Percentiles rank a stretch among this genome's conserved stretches.
These are phyloP conservation scores for Amaurobius ferox DNA, from an alignment of 2,888 invertebrate genomes.

Conservation along the genomic window DNA sequence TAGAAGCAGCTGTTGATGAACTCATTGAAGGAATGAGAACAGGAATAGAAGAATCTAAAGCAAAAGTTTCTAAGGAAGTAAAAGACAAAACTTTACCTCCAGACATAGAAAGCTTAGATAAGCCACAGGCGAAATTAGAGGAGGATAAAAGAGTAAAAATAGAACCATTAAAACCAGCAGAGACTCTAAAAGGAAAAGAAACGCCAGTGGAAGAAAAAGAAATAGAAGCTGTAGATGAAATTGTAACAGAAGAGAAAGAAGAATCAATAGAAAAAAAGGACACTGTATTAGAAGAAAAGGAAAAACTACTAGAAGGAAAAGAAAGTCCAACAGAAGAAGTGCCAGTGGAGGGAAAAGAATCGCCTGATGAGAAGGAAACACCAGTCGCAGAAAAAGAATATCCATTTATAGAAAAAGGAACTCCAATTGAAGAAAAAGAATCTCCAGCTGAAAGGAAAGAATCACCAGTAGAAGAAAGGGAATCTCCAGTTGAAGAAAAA, in stretches of 20 bases:
- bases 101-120: slow-evolving; percentile 8
- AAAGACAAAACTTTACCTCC: slow-evolving; percentile 7
- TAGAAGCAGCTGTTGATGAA: slow-evolving; percentile 66
- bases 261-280: background rate
- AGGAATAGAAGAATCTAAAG: slow-evolving; percentile 47
- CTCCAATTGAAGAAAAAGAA: background rate
- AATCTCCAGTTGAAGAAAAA: background rate
- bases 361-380: background rate
- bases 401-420: background rate
- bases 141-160: too few species aligned
- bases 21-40: slow-evolving; percentile 63
- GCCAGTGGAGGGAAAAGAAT: background rate
- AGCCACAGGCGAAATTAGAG: background rate
- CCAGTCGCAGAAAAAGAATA: background rate
- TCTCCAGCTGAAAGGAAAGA: too few species aligned
- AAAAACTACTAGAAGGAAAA: background rate
- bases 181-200: background rate
- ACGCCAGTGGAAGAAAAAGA: background rate
- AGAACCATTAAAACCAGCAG: background rate
- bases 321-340: background rate
- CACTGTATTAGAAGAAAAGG: background rate
- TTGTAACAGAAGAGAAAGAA: background rate
- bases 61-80: background rate
- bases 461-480: background rate
- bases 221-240: background rate